Evolutionary conservation across 2,113 vertebrate genomes (phyloP).

Genomic region (Phrynosoma platyrhinos): DNA sequence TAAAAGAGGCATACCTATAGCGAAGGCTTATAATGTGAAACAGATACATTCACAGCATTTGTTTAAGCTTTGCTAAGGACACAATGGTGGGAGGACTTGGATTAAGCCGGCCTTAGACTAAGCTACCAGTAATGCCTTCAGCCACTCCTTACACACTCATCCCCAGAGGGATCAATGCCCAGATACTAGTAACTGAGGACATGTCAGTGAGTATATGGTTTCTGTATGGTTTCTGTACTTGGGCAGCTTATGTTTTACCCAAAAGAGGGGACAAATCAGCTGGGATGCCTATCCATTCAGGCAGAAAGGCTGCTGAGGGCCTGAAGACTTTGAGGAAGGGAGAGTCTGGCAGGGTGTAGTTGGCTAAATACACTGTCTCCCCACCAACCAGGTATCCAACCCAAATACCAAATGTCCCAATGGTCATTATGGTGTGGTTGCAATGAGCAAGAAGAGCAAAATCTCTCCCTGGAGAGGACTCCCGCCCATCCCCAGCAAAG

Average conservation of each 20-base stretch:
- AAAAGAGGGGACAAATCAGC: conserved; percentile 64
- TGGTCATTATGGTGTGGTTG: conserved; percentile 75
- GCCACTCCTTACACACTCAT: too few species aligned
- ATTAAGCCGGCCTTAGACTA: too few species aligned
- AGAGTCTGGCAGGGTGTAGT: conserved; percentile 69
- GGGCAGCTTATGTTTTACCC: background rate
- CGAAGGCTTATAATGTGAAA: too few species aligned
- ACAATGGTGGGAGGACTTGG: too few species aligned
- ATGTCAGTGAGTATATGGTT: too few species aligned
- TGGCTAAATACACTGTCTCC: conserved; percentile 69
- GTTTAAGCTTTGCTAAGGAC: too few species aligned
- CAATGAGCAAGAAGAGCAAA: conserved; percentile 69
- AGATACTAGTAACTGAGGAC: too few species aligned
- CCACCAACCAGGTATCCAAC: conserved; percentile 67
- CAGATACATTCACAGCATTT: too few species aligned
- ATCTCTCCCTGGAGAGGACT: conserved; percentile 30
- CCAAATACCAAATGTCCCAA: conserved; percentile 76
- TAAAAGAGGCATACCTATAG: too few species aligned
- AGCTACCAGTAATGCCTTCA: too few species aligned
- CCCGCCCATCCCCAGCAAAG: conserved; percentile 65
- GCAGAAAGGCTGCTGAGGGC: conserved; percentile 52
- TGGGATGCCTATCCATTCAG: conserved; percentile 70
- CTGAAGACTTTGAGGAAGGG: conserved; percentile 65
- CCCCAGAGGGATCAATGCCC: too few species aligned
- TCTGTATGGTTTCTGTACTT: too few species aligned